A percentile compares a stretch with the other conserved stretches of the same genome.
phyloP scores from a whole-genome alignment of 2,797 vertebrate species.

The Gouania willdenowi region DNA sequence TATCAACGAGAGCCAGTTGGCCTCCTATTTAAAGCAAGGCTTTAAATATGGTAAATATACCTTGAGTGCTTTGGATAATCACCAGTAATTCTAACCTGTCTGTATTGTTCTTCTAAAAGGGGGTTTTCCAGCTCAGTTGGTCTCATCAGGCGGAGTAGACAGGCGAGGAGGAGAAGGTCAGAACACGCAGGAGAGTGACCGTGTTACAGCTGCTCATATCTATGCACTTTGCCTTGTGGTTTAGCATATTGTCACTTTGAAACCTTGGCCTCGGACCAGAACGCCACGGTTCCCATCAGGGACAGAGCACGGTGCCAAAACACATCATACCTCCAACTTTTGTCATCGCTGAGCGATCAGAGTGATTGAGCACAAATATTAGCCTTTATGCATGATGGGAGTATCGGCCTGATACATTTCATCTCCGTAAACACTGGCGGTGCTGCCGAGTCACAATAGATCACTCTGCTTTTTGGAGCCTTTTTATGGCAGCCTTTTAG shows the following conservation, averaged over 20 bases:
- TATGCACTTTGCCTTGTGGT: conserved; percentile 5
- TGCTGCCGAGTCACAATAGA: conserved; percentile 1
- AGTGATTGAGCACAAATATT: conserved; percentile 22
- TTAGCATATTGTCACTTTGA: conserved; percentile 26
- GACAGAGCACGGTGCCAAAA: conserved; percentile 21
- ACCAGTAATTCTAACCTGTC: too few species aligned
- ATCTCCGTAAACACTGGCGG: conserved; percentile 14
- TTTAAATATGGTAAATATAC: too few species aligned
- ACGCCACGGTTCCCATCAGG: conserved; percentile 9
- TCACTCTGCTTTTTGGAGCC: conserved; percentile 1
- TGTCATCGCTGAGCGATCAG: conserved; percentile 19
- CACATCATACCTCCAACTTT: conserved; percentile 18
- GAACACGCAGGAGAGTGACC: too few species aligned
- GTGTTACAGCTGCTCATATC: too few species aligned
- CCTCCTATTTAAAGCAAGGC: too few species aligned
- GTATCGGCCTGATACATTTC: conserved; percentile 19
- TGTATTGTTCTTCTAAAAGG: not conserved
- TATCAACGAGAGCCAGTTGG: too few species aligned
- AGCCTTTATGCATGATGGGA: conserved; percentile 24
- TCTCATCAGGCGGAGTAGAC: too few species aligned
- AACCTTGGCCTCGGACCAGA: conserved; percentile 26
- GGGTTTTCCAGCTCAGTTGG: not conserved
- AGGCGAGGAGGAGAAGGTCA: too few species aligned
- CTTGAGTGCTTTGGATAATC: too few species aligned
- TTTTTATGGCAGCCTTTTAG: too few species aligned